These are phyloP conservation scores for Betta splendens DNA, from an alignment of 2,797 vertebrate species.

Conservation along the genomic window DNA sequence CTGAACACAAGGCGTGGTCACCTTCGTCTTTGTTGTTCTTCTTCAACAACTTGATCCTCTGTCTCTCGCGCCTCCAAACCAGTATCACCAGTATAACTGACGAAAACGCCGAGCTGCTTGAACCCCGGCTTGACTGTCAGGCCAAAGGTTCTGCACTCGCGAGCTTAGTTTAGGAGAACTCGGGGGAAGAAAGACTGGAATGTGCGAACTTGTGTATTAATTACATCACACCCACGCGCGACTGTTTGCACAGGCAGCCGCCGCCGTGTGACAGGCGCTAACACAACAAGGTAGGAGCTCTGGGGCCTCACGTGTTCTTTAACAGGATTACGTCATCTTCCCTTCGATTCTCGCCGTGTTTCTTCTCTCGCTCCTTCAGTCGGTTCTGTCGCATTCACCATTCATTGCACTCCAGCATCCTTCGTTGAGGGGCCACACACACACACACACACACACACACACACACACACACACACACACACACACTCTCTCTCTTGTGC, in stretches of 20 bases:
- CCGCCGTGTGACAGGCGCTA: constrained; percentile 25
- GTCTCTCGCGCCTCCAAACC: too few relatives aligned
- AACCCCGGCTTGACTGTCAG: too few relatives aligned
- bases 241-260: constrained; percentile 15
- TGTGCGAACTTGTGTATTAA: constrained; percentile 41
- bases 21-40: constrained; percentile 24
- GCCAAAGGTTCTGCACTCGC: neutral
- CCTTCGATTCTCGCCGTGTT: constrained; percentile 15
- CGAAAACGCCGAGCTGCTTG: too few relatives aligned
- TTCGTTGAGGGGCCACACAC: neutral
- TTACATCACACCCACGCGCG: constrained; percentile 38
- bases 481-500: too few relatives aligned
- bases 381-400: constrained; percentile 7
- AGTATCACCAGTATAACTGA: too few relatives aligned
- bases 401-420: constrained; percentile 17
- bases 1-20: constrained; percentile 16
- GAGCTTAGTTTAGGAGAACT: constrained; percentile 22
- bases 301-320: constrained; percentile 35
- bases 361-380: neutral
- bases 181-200: constrained; percentile 18
- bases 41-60: too few relatives aligned
- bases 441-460: too few relatives aligned
- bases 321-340: constrained; percentile 35
- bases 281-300: constrained; percentile 50
- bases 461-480: too few relatives aligned